Conservation (phyloP, 2,888 invertebrate species). For the Andrena trimmerana region DNA sequence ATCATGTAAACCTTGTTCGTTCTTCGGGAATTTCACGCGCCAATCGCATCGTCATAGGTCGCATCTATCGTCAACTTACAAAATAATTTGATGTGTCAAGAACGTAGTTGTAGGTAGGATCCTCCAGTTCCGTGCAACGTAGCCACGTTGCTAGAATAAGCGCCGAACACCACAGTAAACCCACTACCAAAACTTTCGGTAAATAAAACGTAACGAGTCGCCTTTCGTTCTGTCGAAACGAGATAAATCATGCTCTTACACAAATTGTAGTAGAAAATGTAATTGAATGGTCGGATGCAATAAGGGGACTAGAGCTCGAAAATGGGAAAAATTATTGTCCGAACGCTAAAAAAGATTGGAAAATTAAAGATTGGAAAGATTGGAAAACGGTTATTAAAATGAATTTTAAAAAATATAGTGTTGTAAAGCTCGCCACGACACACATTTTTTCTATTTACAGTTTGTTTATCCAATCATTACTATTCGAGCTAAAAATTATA, state of each 20-base stretch:
- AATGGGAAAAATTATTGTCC: no score
- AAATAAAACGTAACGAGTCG: constrained; percentile 94
- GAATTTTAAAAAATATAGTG: no score
- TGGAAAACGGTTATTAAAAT: no score
- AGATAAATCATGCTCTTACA: neutral
- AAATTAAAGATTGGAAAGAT: no score
- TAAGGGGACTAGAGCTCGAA: no score
- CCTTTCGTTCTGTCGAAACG: constrained; percentile 92
- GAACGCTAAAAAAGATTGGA: no score
- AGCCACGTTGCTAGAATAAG: constrained; percentile 96
- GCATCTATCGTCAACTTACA: constrained; percentile 86
- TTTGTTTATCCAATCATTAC: no score
- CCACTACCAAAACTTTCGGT: constrained; percentile 95
- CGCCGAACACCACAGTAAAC: constrained; percentile 94
- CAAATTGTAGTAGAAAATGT: neutral
- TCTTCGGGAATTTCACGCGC: neutral
- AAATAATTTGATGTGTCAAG: constrained; percentile 93
- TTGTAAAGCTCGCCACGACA: no score
- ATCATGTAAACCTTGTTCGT: constrained; percentile 15
- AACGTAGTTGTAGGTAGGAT: constrained; percentile 97
- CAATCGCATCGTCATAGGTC: neutral
- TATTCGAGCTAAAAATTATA: no score
- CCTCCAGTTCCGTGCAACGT: constrained; percentile 93
- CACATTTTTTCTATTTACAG: no score
- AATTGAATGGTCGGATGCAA: no score